These are phyloP conservation scores for Muscicapa striata DNA, from an alignment of 2,797 vertebrate genomes.

Conservation along the genomic window DNA sequence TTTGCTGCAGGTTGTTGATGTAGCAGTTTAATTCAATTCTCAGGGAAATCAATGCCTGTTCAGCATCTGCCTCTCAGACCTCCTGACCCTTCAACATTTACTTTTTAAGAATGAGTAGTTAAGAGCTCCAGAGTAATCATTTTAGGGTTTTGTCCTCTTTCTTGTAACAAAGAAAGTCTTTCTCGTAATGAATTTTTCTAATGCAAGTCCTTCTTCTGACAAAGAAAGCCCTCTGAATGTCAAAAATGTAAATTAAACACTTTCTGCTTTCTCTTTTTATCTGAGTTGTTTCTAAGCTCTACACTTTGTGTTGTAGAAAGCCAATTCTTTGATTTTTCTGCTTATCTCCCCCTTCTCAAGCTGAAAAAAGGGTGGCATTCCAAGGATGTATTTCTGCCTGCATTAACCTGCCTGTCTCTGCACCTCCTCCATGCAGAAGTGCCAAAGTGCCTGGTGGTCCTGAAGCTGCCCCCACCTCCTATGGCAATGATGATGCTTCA, in stretches of 20 bases:
- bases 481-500: fast-evolving
- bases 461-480: not conserved
- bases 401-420: not conserved
- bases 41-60: not conserved
- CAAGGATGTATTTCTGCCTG: not conserved
- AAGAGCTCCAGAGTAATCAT: not conserved
- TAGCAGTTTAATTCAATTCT: not conserved
- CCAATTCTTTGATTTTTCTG: not conserved
- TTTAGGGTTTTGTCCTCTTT: not conserved
- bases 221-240: not conserved
- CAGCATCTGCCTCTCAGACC: not conserved
- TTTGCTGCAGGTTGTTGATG: not conserved
- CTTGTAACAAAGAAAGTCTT: not conserved
- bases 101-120: not conserved
- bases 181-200: not conserved
- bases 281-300: not conserved
- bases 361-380: not conserved
- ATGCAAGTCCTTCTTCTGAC: not conserved
- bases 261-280: not conserved
- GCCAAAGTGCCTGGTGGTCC: not conserved
- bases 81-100: not conserved
- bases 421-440: not conserved
- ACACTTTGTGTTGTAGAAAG: not conserved
- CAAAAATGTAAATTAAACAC: not conserved
- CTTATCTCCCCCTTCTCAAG: not conserved